phyloP scores from a whole-genome alignment of 2,113 vertebrate species.

The Diadophis punctatus region DNA sequence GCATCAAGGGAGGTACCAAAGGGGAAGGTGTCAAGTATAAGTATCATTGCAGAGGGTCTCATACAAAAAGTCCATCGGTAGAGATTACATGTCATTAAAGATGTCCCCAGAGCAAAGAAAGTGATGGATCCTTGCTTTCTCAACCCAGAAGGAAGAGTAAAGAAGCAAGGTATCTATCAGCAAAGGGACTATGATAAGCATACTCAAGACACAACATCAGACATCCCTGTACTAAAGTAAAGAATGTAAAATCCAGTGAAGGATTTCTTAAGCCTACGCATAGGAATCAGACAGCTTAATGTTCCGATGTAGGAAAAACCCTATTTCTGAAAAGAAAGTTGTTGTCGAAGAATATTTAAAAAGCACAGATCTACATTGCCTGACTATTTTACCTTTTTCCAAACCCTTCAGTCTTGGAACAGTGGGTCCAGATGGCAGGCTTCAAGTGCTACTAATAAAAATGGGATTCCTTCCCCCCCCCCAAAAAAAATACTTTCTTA shows the following conservation, averaged over 20 bases:
- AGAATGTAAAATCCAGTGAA: not conserved
- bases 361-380: no score
- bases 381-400: not conserved
- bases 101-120: not conserved
- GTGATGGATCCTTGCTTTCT: not conserved
- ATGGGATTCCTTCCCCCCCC: not conserved
- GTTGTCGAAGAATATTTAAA: not conserved
- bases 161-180: not conserved
- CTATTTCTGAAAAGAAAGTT: not conserved
- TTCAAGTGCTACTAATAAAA: not conserved
- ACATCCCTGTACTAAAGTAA: not conserved
- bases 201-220: not conserved
- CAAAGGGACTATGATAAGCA: not conserved
- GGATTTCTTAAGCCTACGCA: not conserved
- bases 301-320: not conserved
- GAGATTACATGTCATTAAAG: not conserved
- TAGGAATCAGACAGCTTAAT: not conserved
- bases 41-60: not conserved
- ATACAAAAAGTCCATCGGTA: not conserved
- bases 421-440: not conserved
- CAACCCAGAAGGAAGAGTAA: not conserved
- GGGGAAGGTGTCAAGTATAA: not conserved
- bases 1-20: not conserved
- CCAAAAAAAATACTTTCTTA: not conserved
- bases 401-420: not conserved